A percentile compares a stretch with the other conserved stretches of the same genome.
phyloP scores from a whole-genome alignment of 2,888 invertebrate species.

The Cephus nigrinus region DNA sequence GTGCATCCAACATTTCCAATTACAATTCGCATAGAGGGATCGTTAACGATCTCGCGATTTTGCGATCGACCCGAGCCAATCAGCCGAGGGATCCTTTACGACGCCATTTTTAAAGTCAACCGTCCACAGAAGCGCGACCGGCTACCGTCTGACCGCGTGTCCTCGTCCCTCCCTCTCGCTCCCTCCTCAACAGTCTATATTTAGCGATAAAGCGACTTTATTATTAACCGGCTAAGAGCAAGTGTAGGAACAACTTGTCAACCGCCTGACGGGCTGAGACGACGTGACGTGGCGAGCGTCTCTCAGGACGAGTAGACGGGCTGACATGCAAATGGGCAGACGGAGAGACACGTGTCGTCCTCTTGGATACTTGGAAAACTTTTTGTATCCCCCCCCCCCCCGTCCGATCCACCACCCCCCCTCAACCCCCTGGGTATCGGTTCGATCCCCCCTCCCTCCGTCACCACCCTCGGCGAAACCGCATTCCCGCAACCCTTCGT shows the following conservation, averaged over 20 bases:
- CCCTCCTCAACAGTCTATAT: background rate
- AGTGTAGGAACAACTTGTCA: conserved; percentile 16
- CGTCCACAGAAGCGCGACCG: background rate
- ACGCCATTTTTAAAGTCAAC: no score
- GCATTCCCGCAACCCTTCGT: background rate
- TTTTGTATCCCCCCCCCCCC: background rate
- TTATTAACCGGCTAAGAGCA: conserved; percentile 5
- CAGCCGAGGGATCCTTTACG: no score
- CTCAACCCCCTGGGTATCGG: background rate
- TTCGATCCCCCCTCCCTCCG: background rate
- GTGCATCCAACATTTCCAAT: no score
- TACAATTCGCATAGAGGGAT: no score
- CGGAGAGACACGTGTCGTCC: conserved; percentile 14
- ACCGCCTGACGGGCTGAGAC: background rate
- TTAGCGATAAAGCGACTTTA: conserved; percentile 6
- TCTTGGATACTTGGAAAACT: background rate
- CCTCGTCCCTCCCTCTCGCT: background rate
- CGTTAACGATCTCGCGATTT: no score
- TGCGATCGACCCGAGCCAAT: no score
- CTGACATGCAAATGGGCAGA: conserved; percentile 1
- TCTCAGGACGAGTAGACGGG: conserved; percentile 27
- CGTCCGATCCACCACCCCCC: background rate
- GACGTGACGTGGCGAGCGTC: conserved; percentile 14
- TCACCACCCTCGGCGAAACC: background rate
- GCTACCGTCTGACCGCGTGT: background rate